Evolutionary conservation across 2,797 vertebrate species (phyloP), one percentile per base, ranked within the genome.

Genomic region (Columba guinea): DNA sequence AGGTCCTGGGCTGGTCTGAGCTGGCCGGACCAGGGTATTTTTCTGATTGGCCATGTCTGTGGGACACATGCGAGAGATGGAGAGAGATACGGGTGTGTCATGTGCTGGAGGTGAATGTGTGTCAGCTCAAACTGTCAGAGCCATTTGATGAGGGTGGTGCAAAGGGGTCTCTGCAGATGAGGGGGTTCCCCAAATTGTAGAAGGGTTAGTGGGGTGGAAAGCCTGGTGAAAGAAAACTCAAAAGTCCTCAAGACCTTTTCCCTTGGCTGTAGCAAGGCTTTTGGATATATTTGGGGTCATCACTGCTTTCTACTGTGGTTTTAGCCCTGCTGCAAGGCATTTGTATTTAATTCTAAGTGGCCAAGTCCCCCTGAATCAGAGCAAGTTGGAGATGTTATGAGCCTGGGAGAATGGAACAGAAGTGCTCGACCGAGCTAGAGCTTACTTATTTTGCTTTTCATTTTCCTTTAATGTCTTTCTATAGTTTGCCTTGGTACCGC

Each of bases 11-110:
- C n/a, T 71, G 62, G 3, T 24, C 65, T 63, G 22, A n/a, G 34
- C 46, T 0, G 2, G 15, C 22, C 6, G 53, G 30, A 35, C 35
- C 14, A 13, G 0, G 3, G 5, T 35, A 2, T n/a, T 77, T 56
- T 53, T 37, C 41, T 37, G 17, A 17, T n/a, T 9, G 52, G 11
- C 4, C 14, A 37, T 51, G 28, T 64, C 56, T 69, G 24, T 0
- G 0, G 46, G 15, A 21, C 11, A 22, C 1, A 2, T 10, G 28
- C 0, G 4, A 65, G 76, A 41, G 52, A 22, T 16, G 20, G 41
- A 32, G 58, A 55, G 48, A 44, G 60, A 2, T 0, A 15, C 10
- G 0, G 1, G 28, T 7, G 27, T 10, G 30, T 53, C 2, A 1
- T 3, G 7, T 3, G 8, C 0, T 10, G 59, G 51, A 53, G 39